Percentiles rank a stretch among this genome's conserved stretches.
Evolutionary conservation across 2,797 vertebrate species (phyloP).

Genomic region (Gymnothorax javanicus): DNA sequence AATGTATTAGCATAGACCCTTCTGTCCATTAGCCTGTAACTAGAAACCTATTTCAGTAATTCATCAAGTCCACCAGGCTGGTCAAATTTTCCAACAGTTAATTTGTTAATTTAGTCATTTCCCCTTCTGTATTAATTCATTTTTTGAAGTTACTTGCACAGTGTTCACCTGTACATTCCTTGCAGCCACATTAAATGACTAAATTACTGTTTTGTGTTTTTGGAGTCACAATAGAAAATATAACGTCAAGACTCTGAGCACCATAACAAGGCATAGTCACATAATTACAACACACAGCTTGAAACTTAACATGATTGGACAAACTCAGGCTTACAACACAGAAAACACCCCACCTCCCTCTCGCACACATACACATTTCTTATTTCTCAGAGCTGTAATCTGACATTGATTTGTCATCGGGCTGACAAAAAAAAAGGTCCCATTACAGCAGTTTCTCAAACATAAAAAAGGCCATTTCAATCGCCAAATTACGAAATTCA

Average conservation of each 20-base stretch:
- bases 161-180: too few relatives aligned
- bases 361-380: not conserved
- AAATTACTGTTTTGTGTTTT: conserved; percentile 1
- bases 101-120: not conserved
- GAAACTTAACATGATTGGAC: not conserved
- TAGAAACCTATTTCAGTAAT: not conserved
- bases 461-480: not conserved
- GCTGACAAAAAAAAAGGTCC: too few relatives aligned
- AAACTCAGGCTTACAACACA: not conserved
- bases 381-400: not conserved
- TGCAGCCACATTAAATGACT: not conserved
- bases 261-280: not conserved
- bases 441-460: not conserved
- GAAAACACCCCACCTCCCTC: not conserved
- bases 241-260: not conserved
- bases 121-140: not conserved
- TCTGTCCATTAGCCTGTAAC: not conserved
- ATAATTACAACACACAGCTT: not conserved
- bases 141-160: not conserved
- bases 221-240: not conserved
- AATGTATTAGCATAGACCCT: not conserved
- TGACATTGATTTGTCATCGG: too few relatives aligned
- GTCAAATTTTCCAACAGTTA: not conserved
- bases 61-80: not conserved
- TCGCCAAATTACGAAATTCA: not conserved